Conservation (phyloP, 2,888 invertebrate species). For the Eucera pruinosa region DNA sequence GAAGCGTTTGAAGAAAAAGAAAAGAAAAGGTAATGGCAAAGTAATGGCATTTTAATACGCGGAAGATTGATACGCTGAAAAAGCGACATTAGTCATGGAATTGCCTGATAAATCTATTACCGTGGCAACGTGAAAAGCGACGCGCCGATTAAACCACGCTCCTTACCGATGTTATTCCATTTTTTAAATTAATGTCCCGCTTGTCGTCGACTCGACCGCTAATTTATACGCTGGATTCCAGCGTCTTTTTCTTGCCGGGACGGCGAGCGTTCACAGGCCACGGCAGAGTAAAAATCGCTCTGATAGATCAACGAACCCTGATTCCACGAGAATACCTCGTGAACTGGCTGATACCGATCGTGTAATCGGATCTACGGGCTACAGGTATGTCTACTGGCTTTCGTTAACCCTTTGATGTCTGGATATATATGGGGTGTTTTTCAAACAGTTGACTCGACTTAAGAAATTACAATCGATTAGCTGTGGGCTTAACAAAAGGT, state of each 20-base stretch:
- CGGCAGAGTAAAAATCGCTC: slow-evolving; percentile 34
- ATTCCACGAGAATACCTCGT: not conserved
- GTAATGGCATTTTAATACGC: too few relatives aligned
- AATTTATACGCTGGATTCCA: slow-evolving; percentile 39
- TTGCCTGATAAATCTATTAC: slow-evolving; percentile 55
- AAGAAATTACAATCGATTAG: too few relatives aligned
- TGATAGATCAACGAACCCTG: slow-evolving; percentile 43
- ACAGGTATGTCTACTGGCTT: not conserved
- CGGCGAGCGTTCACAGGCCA: not conserved
- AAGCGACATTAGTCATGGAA: too few relatives aligned
- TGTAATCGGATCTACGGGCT: slow-evolving; percentile 8
- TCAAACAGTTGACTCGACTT: too few relatives aligned
- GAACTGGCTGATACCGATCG: slow-evolving; percentile 16
- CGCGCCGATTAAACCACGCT: slow-evolving; percentile 46
- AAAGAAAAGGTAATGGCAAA: too few relatives aligned
- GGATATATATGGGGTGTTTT: too few relatives aligned
- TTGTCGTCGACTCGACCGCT: slow-evolving; percentile 45
- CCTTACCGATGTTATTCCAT: slow-evolving; percentile 45
- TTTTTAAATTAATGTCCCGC: slow-evolving; percentile 50
- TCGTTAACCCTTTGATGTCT: not conserved
- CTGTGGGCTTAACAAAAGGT: too few relatives aligned
- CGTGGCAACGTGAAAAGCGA: slow-evolving; percentile 19
- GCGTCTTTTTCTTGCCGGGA: not conserved
- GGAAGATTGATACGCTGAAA: slow-evolving; percentile 68
- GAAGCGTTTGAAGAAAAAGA: too few relatives aligned